Evolutionary conservation across 2,888 invertebrate species (phyloP).

Genomic region (Pantelozetes paolii): DNA sequence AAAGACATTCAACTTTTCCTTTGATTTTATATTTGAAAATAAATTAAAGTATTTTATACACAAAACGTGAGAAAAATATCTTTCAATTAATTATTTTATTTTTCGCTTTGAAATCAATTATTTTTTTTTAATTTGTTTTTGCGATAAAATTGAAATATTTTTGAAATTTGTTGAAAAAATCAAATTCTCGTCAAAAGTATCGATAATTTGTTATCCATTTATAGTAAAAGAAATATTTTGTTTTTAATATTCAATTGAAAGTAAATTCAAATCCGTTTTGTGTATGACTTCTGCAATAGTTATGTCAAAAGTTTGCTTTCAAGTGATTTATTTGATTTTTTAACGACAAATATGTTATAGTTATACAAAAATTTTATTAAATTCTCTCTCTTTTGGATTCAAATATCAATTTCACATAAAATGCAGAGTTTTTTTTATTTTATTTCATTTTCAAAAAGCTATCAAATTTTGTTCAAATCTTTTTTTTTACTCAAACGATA

Average conservation of each 20-base stretch:
- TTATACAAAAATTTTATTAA: not conserved
- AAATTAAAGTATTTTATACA: not conserved
- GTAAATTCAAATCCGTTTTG: not conserved
- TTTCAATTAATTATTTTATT: not conserved
- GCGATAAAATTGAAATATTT: no score
- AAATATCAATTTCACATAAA: conserved; percentile 25
- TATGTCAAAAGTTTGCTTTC: conserved; percentile 5
- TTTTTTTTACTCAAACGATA: conserved; percentile 6
- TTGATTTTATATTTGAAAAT: not conserved
- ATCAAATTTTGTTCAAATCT: conserved; percentile 31
- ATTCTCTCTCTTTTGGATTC: not conserved
- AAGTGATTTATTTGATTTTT: not conserved
- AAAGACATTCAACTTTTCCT: not conserved
- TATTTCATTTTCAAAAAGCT: not conserved
- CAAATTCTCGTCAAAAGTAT: not conserved
- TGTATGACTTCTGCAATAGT: not conserved
- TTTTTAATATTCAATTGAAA: not conserved
- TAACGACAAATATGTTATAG: not conserved
- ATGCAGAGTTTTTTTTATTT: not conserved
- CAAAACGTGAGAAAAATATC: not conserved
- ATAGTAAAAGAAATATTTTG: not conserved
- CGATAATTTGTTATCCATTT: not conserved
- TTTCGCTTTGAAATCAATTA: not conserved
- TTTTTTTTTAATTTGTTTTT: not conserved
- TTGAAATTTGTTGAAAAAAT: not conserved